phyloP scores from a whole-genome alignment of 2,797 vertebrate genomes.

The Pristis pectinata region DNA sequence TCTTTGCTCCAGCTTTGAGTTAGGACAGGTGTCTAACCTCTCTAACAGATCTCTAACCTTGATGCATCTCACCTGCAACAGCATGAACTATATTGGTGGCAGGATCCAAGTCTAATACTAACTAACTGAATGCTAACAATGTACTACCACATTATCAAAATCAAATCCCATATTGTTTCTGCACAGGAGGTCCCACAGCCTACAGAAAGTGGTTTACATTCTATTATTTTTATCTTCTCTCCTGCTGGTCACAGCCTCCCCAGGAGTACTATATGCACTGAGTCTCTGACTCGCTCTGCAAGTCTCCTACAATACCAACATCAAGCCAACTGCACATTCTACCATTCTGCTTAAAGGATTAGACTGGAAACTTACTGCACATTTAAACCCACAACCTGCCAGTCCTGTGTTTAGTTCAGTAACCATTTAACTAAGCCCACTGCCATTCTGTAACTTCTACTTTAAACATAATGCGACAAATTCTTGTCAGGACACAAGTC shows the following conservation, averaged over 20 bases:
- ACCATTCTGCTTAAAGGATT: not conserved
- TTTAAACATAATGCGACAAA: too few species aligned
- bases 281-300: not conserved
- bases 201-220: not conserved
- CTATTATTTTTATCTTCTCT: not conserved
- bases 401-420: not conserved
- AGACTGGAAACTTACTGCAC: not conserved
- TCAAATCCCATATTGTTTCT: not conserved
- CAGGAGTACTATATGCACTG: not conserved
- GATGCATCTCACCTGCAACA: not conserved
- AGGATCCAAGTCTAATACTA: not conserved
- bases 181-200: not conserved
- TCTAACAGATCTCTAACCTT: not conserved
- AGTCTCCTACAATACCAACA: not conserved
- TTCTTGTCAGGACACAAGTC: too few species aligned
- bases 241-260: not conserved
- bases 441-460: not conserved
- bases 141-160: not conserved
- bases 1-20: not conserved
- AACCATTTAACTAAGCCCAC: not conserved
- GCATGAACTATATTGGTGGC: not conserved
- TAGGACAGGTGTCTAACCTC: not conserved
- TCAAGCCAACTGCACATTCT: not conserved
- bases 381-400: not conserved
- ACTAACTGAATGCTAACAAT: not conserved